Base-by-base conservation (phyloP, 2,888 invertebrate species). In the Orchesellides sinensis region DNA sequence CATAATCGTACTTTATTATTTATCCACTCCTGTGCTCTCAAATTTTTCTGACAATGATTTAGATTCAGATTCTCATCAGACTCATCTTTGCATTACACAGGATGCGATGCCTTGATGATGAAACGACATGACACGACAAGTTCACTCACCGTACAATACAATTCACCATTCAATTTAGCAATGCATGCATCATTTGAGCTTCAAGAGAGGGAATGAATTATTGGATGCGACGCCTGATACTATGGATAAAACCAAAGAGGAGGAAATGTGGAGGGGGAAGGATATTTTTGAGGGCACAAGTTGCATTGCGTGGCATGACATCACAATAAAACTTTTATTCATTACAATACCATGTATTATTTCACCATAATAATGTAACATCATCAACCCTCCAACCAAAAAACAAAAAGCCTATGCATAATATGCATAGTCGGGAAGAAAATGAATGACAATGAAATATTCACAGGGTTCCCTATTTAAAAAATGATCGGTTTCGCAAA, bases 121-220 rank as follows among this genome's bases (percentile, higher is more conserved):
- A 54, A 63, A 35, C 25, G 25, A 75, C 63, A 63, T 73, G 74
- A 49, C 54, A 75, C 29, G 35, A 40, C 40, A 35, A 29, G 27
- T 54, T 70, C 56, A 40, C 70, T 49, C 68, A 49, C n/a, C 61
- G 61, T 35, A 12, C 21, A 14, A 52, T 56, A 25, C 56, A 14
- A 70, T 70, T 21, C 23, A 32, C 35, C 54, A 75, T 75, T 75
- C 74, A 65, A 54, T 75, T 75, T 54, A 65, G 65, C 74, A 75
- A 66, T 65, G 25, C 27, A 56, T 32, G 35, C 56, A 47, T 66
- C 66, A 47, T 66, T 66, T 66, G 21, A 27, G 47, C 47, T 49
- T 25, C 21, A 21, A 19, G 40, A 63, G 40, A 40, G 40, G 40
- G 19, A 6, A 65, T n/a, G 40, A 19, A 19, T 10, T 1, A 52